Evolutionary conservation across 2,113 vertebrate genomes (phyloP).

Genomic region (Oriolus oriolus): DNA sequence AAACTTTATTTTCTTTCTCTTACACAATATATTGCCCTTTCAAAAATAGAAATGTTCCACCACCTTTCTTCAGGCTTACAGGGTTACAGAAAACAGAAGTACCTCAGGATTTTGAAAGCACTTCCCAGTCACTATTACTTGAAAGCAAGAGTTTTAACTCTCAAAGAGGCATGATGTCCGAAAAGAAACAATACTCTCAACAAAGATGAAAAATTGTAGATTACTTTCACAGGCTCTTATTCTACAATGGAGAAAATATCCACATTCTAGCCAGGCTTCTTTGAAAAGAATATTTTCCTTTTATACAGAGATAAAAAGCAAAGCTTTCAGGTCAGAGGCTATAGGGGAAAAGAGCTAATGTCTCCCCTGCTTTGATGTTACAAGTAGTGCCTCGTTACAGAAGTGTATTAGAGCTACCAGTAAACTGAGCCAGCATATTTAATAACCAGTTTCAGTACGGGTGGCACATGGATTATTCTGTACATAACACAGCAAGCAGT

Average conservation of each 20-base stretch:
- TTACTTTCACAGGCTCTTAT: constrained; percentile 58
- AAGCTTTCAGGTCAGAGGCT: constrained; percentile 75
- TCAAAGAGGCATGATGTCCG: constrained; percentile 13
- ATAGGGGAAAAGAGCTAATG: constrained; percentile 63
- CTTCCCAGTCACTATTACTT: constrained; percentile 62
- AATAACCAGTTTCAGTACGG: constrained; percentile 44
- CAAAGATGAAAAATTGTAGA: constrained; percentile 61
- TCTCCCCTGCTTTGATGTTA: constrained; percentile 86
- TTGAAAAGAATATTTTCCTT: constrained; percentile 73
- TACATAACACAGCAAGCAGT: background rate
- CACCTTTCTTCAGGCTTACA: background rate
- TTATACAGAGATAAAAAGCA: constrained; percentile 76
- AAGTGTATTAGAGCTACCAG: constrained; percentile 75
- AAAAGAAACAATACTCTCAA: constrained; percentile 48
- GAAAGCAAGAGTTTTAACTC: constrained; percentile 69
- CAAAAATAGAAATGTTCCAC: background rate
- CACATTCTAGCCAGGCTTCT: constrained; percentile 45
- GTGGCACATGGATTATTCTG: constrained; percentile 14
- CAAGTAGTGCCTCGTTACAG: constrained; percentile 80
- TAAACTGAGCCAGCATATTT: constrained; percentile 69
- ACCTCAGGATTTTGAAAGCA: constrained; percentile 44
- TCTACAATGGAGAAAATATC: constrained; percentile 46
- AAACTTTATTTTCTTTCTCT: constrained; percentile 29
- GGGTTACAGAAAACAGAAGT: constrained; percentile 34
- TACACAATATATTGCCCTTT: background rate